phyloP scores from a whole-genome alignment of 1,140 invertebrate species.

The Drosophila repletoides region DNA sequence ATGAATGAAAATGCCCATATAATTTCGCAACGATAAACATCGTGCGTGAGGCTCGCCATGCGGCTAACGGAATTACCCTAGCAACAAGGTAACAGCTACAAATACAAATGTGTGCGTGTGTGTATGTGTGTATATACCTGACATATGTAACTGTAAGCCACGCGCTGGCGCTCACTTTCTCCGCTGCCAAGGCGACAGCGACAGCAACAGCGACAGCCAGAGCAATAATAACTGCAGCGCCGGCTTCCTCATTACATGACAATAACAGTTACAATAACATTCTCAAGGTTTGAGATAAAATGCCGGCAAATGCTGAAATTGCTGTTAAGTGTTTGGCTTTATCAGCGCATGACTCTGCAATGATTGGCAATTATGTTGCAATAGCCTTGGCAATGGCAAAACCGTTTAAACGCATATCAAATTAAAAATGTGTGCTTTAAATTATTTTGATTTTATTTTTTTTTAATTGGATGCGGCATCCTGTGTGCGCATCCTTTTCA shows the following conservation, averaged over 20 bases:
- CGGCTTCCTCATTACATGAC: constrained; percentile 64
- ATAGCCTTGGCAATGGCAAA: not conserved
- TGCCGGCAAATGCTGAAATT: constrained; percentile 5
- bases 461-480: constrained; percentile 9
- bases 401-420: not conserved
- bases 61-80: constrained; percentile 48
- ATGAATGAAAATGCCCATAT: constrained; percentile 31
- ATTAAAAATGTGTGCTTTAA: constrained; percentile 6
- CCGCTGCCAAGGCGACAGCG: constrained; percentile 20
- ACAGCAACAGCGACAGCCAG: not conserved
- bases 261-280: constrained; percentile 16
- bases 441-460: too few species aligned
- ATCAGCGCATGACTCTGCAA: constrained; percentile 28
- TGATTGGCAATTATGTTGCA: constrained; percentile 18
- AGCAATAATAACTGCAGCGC: too few species aligned
- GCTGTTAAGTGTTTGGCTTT: constrained; percentile 6
- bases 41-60: constrained; percentile 29
- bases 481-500: constrained; percentile 22
- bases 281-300: constrained; percentile 63
- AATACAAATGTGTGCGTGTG: too few species aligned
- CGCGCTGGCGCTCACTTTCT: constrained; percentile 48
- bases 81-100: constrained; percentile 50
- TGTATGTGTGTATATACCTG: not conserved
- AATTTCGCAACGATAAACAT: constrained; percentile 21
- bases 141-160: constrained; percentile 5